Evolutionary conservation across 2,888 invertebrate species (phyloP).

Genomic region (Caenorhabditis plicata): DNA sequence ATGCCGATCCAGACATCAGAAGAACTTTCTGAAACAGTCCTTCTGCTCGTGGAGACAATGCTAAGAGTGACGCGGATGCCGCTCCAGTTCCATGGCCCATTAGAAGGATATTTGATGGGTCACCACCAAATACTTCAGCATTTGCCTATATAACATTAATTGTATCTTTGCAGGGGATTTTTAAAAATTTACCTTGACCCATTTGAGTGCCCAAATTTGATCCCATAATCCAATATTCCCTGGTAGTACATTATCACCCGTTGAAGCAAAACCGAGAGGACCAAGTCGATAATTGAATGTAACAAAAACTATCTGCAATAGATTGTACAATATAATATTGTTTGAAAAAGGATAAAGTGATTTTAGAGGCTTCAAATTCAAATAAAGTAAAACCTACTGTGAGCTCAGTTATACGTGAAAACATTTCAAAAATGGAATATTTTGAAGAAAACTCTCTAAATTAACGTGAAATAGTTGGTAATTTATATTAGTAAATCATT

Average conservation of each 20-base stretch:
- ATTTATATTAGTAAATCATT: too few species aligned
- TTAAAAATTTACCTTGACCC: slow-evolving; percentile 55
- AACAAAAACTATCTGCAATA: slow-evolving; percentile 78
- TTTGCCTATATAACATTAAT: slow-evolving; percentile 29
- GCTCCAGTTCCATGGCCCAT: slow-evolving; percentile 66
- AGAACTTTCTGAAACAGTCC: slow-evolving; percentile 63
- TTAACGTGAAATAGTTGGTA: too few species aligned
- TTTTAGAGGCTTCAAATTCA: too few species aligned
- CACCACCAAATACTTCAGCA: slow-evolving; percentile 62
- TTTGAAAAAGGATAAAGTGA: too few species aligned
- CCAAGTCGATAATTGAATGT: slow-evolving; percentile 91
- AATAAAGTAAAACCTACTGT: too few species aligned
- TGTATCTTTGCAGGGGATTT: background rate
- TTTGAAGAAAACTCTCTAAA: too few species aligned
- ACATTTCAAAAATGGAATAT: too few species aligned
- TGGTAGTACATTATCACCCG: slow-evolving; percentile 61
- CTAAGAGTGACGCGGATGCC: slow-evolving; percentile 60
- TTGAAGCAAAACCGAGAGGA: slow-evolving; percentile 70
- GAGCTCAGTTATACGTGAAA: too few species aligned
- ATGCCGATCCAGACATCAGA: slow-evolving; percentile 64
- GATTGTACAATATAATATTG: too few species aligned
- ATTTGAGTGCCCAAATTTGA: slow-evolving; percentile 58
- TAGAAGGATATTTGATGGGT: slow-evolving; percentile 57
- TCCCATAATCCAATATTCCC: slow-evolving; percentile 64
- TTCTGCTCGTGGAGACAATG: slow-evolving; percentile 62